These are phyloP conservation scores for Mallotus villosus DNA, from an alignment of 2,797 vertebrate species.

Conservation along the genomic window DNA sequence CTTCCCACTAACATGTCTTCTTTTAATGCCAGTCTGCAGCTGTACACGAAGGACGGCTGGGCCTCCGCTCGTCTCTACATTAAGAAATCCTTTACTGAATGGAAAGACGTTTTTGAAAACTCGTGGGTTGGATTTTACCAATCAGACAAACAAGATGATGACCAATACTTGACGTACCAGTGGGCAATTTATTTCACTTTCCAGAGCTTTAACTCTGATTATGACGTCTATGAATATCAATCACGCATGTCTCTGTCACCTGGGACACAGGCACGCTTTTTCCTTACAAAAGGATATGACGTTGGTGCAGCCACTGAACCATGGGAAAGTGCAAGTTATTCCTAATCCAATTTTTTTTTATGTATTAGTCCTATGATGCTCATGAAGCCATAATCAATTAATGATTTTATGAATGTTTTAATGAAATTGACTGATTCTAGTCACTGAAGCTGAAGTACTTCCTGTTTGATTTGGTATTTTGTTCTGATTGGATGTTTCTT, in stretches of 20 bases:
- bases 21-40: background rate
- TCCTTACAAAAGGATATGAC: background rate
- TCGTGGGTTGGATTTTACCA: background rate
- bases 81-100: background rate
- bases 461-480: no score
- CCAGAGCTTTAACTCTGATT: background rate
- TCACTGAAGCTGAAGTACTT: no score
- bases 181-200: background rate
- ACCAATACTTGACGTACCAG: background rate
- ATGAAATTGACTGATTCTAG: no score
- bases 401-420: no score
- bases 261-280: background rate
- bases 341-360: no score
- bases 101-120: background rate
- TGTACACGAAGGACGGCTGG: background rate
- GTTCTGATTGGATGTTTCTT: no score
- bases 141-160: background rate
- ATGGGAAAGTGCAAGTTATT: background rate
- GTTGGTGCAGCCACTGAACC: rapidly evolving
- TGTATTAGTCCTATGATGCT: no score
- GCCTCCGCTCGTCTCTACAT: background rate
- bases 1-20: background rate
- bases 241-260: background rate
- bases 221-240: background rate
- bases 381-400: no score